These are phyloP conservation scores for Archilochus colubris DNA, from an alignment of 2,113 vertebrate genomes.

Conservation along the genomic window DNA sequence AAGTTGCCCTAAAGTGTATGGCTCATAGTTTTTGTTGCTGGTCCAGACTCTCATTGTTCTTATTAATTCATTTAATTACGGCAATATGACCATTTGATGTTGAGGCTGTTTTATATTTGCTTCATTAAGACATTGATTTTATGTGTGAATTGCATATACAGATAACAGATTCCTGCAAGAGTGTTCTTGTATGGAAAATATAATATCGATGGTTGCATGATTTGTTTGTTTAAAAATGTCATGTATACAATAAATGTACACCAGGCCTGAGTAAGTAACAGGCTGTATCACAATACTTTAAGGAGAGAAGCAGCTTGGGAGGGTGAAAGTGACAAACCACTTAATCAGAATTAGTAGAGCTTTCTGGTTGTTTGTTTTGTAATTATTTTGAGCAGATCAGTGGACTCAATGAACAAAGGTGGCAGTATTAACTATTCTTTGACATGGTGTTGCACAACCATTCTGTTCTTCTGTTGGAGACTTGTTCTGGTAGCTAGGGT, in stretches of 20 bases:
- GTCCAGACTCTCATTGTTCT: not conserved
- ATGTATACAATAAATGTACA: not conserved
- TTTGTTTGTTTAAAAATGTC: not conserved
- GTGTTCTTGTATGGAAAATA: not conserved
- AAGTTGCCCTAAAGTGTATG: not conserved
- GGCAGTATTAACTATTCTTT: not conserved
- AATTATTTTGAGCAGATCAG: conserved; percentile 3
- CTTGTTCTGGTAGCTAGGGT: not conserved
- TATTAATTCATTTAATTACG: not conserved
- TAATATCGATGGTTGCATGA: not conserved
- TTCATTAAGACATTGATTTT: not conserved
- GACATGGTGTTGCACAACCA: not conserved
- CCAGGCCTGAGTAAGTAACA: not conserved
- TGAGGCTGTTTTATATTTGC: conserved; percentile 8
- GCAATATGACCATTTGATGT: not conserved
- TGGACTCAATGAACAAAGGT: rapidly evolving
- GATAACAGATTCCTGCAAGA: not conserved
- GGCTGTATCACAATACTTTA: not conserved
- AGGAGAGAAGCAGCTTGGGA: not conserved
- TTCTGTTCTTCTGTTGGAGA: not conserved
- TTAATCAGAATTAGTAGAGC: not conserved
- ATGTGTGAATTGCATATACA: not conserved
- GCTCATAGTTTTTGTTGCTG: not conserved
- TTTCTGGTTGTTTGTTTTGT: not conserved
- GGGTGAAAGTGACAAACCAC: not conserved